Evolutionary conservation across 2,113 vertebrate species (phyloP).

Genomic region (Capreolus pygargus): DNA sequence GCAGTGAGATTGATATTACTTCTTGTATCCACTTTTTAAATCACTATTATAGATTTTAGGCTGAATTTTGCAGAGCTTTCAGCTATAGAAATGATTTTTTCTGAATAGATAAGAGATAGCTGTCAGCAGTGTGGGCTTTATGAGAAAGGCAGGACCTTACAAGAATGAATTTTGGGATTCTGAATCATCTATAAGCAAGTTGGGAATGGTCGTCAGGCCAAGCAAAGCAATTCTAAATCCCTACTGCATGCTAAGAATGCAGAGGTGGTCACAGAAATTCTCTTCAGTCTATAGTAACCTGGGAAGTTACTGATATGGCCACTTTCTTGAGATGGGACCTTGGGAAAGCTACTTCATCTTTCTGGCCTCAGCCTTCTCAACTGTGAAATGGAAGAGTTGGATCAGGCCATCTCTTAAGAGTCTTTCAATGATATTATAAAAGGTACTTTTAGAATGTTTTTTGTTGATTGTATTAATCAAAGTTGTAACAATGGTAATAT

Average conservation of each 20-base stretch:
- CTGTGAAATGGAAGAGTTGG: not conserved
- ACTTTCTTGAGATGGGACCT: not conserved
- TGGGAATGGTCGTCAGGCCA: not conserved
- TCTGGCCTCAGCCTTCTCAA: not conserved
- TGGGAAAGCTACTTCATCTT: not conserved
- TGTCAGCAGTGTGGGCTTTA: not conserved
- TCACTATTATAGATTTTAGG: not conserved
- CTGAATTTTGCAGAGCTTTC: not conserved
- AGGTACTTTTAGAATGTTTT: not conserved
- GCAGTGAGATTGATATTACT: not conserved
- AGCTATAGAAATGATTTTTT: conserved; percentile 3
- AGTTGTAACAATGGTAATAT: not conserved
- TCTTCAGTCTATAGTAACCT: not conserved
- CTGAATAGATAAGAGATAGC: not conserved
- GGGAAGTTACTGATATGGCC: not conserved
- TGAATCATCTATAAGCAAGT: not conserved
- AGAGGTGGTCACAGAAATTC: not conserved
- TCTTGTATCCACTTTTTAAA: not conserved
- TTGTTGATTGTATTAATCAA: not conserved
- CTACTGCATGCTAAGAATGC: not conserved
- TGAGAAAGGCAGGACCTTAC: not conserved
- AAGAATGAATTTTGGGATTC: not conserved
- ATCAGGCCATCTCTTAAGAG: not conserved
- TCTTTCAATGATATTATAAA: not conserved
- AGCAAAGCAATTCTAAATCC: not conserved